A percentile compares a stretch with the other conserved stretches of the same genome.
These are phyloP conservation scores for Seira sanloemensis DNA, from an alignment of 2,888 invertebrate species.

Conservation along the genomic window DNA sequence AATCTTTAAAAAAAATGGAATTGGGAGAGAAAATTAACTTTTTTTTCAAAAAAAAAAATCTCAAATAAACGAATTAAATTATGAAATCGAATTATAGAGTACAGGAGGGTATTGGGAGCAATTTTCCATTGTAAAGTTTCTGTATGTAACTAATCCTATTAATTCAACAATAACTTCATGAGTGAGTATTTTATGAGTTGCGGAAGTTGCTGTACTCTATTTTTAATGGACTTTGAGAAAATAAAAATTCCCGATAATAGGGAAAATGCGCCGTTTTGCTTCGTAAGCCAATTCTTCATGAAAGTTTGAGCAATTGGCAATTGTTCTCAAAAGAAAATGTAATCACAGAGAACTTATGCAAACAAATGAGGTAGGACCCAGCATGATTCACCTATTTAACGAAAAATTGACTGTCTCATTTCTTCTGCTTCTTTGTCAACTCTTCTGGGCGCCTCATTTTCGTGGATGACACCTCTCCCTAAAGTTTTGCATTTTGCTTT, in stretches of 20 bases:
- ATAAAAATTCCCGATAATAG: not conserved
- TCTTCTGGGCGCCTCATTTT: not conserved
- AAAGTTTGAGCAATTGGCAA: not conserved
- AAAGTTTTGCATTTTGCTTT: too few relatives aligned
- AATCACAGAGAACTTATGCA: not conserved
- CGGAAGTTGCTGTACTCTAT: not conserved
- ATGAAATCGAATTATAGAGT: not conserved
- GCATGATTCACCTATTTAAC: not conserved
- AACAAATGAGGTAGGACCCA: not conserved
- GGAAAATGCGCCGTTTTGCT: not conserved
- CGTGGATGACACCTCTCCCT: too few relatives aligned
- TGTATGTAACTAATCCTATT: not conserved
- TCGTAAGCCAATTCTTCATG: not conserved
- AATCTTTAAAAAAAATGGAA: conserved; percentile 50
- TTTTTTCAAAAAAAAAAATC: not conserved
- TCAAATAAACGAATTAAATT: not conserved
- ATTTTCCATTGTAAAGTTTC: not conserved
- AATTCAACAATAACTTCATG: not conserved
- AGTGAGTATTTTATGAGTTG: not conserved
- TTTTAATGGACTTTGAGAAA: not conserved
- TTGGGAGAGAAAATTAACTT: conserved; percentile 36
- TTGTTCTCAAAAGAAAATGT: not conserved
- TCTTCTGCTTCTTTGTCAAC: not conserved
- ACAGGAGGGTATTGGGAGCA: not conserved
- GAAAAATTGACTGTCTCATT: not conserved